A percentile compares a stretch with the other conserved stretches of the same genome.
These are phyloP conservation scores for Telmatochromis sp. DNA, from an alignment of 2,113 vertebrate genomes.

Conservation along the genomic window DNA sequence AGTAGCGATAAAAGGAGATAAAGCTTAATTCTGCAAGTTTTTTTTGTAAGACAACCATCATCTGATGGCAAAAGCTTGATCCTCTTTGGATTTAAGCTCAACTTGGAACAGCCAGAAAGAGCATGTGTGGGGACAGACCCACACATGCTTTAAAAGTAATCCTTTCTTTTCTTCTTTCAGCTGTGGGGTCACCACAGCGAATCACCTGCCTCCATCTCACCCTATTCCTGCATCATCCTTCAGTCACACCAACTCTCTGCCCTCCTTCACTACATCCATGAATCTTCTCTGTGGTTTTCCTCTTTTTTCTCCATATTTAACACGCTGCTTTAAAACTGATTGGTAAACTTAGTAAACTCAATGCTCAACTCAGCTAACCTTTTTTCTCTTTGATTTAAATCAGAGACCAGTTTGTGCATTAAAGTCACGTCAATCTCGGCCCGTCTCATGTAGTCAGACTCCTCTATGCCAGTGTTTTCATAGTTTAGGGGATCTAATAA, in stretches of 20 bases:
- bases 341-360: not conserved
- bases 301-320: not conserved
- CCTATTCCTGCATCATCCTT: not conserved
- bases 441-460: not conserved
- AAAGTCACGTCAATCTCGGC: not conserved
- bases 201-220: not conserved
- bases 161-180: not conserved
- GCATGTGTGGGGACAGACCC: not conserved
- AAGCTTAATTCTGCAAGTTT: not conserved
- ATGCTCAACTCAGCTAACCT: not conserved
- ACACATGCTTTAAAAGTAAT: not conserved
- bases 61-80: rapidly evolving
- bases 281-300: not conserved
- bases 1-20: not conserved
- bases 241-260: not conserved
- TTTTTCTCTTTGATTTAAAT: not conserved
- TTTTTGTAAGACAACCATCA: not conserved
- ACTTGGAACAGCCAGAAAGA: not conserved
- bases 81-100: not conserved
- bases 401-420: rapidly evolving
- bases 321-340: not conserved
- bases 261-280: not conserved
- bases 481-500: not conserved
- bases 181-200: not conserved
- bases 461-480: rapidly evolving